These are phyloP conservation scores for Nesoenas mayeri DNA, from an alignment of 2,113 vertebrate genomes.

Conservation along the genomic window DNA sequence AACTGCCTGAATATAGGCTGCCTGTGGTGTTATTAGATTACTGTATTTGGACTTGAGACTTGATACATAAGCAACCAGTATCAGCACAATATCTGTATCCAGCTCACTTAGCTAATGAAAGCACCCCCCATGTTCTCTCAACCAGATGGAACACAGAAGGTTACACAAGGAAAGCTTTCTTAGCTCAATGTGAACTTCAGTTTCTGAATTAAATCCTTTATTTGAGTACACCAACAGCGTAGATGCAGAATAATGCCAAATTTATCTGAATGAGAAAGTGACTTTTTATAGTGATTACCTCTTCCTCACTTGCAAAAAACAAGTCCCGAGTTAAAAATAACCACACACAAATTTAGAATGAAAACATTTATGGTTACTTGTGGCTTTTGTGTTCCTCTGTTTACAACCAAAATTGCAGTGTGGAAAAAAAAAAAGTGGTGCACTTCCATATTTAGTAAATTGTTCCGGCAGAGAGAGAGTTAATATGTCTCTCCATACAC, in stretches of 20 bases:
- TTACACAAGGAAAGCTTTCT: neutral
- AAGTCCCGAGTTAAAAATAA: neutral
- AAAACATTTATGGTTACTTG: slow-evolving; percentile 8
- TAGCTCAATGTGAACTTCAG: neutral
- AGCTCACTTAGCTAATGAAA: neutral
- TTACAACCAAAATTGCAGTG: slow-evolving; percentile 59
- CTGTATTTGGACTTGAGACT: neutral
- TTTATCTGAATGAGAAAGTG: neutral
- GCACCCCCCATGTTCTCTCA: neutral
- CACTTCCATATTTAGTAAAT: slow-evolving; percentile 17
- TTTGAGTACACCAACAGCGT: rapidly evolving
- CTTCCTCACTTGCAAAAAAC: neutral
- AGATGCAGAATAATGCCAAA: neutral
- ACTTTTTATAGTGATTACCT: neutral
- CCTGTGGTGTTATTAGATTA: neutral
- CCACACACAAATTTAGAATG: neutral
- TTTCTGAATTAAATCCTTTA: neutral
- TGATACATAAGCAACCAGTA: neutral
- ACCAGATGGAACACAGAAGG: neutral
- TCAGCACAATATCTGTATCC: neutral
- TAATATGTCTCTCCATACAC: slow-evolving; percentile 49
- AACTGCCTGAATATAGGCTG: neutral
- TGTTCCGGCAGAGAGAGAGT: slow-evolving; percentile 30
- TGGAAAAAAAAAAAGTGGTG: neutral
- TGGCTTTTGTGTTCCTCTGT: slow-evolving; percentile 71